Evolutionary conservation across 2,888 invertebrate species (phyloP).

Genomic region (Cynaeus angustus): DNA sequence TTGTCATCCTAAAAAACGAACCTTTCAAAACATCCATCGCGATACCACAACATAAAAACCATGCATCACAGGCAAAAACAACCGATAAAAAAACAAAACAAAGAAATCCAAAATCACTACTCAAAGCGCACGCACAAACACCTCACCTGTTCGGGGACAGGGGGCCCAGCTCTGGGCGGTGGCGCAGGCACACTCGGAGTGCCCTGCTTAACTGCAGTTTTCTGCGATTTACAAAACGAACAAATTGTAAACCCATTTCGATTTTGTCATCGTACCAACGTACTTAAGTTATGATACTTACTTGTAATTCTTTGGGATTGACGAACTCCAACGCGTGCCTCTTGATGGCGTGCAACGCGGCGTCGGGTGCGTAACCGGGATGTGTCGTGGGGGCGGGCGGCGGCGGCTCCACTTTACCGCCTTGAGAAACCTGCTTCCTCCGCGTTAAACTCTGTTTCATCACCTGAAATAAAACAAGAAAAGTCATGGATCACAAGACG

Average conservation of each 20-base stretch:
- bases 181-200: slow-evolving; percentile 73
- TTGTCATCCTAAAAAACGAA: slow-evolving; percentile 88
- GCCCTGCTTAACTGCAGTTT: slow-evolving; percentile 73
- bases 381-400: slow-evolving; percentile 71
- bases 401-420: slow-evolving; percentile 74
- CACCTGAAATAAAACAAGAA: slow-evolving; percentile 61
- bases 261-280: slow-evolving; percentile 16
- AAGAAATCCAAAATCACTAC: slow-evolving; percentile 3
- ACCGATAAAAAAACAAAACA: neutral
- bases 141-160: slow-evolving; percentile 77
- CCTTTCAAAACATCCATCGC: slow-evolving; percentile 55
- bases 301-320: slow-evolving; percentile 92
- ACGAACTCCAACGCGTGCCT: slow-evolving; percentile 94
- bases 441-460: slow-evolving; percentile 80
- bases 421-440: slow-evolving; percentile 75
- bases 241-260: slow-evolving; percentile 35
- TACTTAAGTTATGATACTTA: slow-evolving; percentile 67
- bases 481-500: neutral
- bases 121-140: slow-evolving; percentile 54
- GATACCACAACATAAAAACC: slow-evolving; percentile 54
- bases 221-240: slow-evolving; percentile 69
- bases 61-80: slow-evolving; percentile 42
- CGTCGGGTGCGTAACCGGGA: slow-evolving; percentile 95
- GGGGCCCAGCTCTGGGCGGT: slow-evolving; percentile 74
- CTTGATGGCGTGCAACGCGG: slow-evolving; percentile 97